Base-by-base conservation (phyloP, 2,113 vertebrate genomes). In the Butastur rufipennis region DNA sequence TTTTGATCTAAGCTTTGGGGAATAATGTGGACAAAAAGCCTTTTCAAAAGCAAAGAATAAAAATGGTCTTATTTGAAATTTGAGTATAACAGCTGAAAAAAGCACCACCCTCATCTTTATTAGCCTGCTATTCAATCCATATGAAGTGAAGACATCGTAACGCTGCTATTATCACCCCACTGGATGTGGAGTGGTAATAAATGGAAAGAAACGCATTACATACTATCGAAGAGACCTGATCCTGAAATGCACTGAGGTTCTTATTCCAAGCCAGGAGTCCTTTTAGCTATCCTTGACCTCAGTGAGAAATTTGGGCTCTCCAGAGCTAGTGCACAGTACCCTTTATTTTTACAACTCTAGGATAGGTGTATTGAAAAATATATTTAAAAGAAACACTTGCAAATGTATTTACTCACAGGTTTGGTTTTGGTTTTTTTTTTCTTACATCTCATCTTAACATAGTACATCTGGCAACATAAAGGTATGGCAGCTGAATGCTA, bases 1-100 rank as follows among this genome's bases (percentile, higher is more conserved):
- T 82, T 95, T 95, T 91, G 89, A 90, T 85, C 78, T 94, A 80
- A 80, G 78, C 86, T 95, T 86, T 91, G 55, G 81, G 73, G 72
- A 91, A 94, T 87, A 85, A 58, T 13, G 42, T 55, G 63, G 78
- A 85, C 84, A 97, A 93, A 94, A 97, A 94, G 42, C 71, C 74
- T 86, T 95, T 93, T 95, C 62, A 94, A 94, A 94, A 88, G 77
- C 67, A 78, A 78, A 85, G 83, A 90, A 94, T 94, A 94, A 95
- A 96, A 95, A 93, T 80, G 55, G 50, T 52, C 78, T 91, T 87
- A 94, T 91, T 94, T 93, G 81, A 95, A 96, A 97, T 88, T 73
- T 85, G 84, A 93, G 91, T 63, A 16, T 82, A 91, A 94, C 56
- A 85, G 84, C 74, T 91, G 89, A 95, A 95, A 95, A 96, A 95